These are phyloP conservation scores for Aporrectodea caliginosa DNA, from an alignment of 1,140 invertebrate species.

Conservation along the genomic window DNA sequence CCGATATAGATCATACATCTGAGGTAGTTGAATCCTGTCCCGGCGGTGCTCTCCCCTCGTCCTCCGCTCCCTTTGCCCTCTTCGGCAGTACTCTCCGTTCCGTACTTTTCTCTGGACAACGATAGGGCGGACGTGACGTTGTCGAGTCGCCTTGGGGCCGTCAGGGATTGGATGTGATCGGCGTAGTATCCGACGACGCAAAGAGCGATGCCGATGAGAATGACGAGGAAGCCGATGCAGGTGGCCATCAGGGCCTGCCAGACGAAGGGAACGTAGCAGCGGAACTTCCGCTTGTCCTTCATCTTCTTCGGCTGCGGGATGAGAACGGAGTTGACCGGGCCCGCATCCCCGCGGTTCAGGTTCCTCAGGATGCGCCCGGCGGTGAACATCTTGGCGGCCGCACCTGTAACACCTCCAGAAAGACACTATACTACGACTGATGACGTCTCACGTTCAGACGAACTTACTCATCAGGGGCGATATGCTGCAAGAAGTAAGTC, in stretches of 20 bases:
- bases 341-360: conserved; percentile 1
- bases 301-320: not conserved
- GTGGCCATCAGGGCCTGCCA: conserved; percentile 22
- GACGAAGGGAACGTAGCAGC: conserved; percentile 21
- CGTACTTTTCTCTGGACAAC: too few relatives aligned
- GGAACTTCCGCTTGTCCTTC: not conserved
- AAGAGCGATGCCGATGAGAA: conserved; percentile 7
- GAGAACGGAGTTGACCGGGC: not conserved
- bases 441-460: too few relatives aligned
- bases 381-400: conserved; percentile 9
- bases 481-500: too few relatives aligned
- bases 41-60: too few relatives aligned
- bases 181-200: conserved; percentile 22
- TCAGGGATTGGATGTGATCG: not conserved
- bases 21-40: too few relatives aligned
- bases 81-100: too few relatives aligned
- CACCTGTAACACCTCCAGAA: too few relatives aligned
- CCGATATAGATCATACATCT: conserved; percentile 15
- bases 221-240: conserved; percentile 5
- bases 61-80: too few relatives aligned
- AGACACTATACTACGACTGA: too few relatives aligned
- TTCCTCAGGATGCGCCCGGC: conserved; percentile 17
- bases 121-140: conserved; percentile 10
- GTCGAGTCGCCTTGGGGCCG: not conserved
- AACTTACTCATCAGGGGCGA: too few relatives aligned